Evolutionary conservation across 1,140 invertebrate genomes (phyloP), one percentile per base, ranked within the genome.

Genomic region (Drosophila orosa): DNA sequence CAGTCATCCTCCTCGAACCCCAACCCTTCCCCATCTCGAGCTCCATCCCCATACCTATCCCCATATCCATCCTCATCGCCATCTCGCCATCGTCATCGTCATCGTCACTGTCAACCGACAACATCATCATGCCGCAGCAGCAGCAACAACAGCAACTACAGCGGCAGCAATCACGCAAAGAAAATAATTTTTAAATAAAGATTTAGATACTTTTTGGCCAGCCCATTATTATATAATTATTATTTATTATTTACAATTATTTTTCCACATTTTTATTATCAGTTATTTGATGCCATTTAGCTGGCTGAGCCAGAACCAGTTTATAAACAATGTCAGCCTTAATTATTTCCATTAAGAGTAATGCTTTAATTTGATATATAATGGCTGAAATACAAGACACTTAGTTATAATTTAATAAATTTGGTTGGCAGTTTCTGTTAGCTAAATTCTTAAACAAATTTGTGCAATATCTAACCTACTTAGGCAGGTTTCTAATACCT

Each of bases 101-200:
- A 54, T 60, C 58, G 58, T 75, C 73, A 74, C 68, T 75, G 73
- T 74, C 68, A 75, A 75, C 68, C 68, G 59, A 85, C 81, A 84
- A 84, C 80, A 84, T 83, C 80, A 84, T 86, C 82, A 87, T 82
- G 82, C 74, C 55, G 80, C 63, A 69, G 73, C 66, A 57, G 59
- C 52, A 66, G 68, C 76, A 57, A n/a, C 55, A 59, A 44, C 35
- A 40, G 5, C 35, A 50, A 25, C 22, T 13, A n/a, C 22, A 22
- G 6, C 56, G 44, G 42, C 42, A 52, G 33, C 45, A 25, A 27
- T 29, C 59, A 52, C 65, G 63, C 35, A 33, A 33, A 13, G 22
- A 68, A 68, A 42, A 35, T n/a, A 0, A 31, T 22, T 35, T 45
- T 17, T 15, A 37, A 12, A 0, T 7, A 15, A 10, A 15, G 9